These are phyloP conservation scores for Solea senegalensis DNA, from an alignment of 2,113 vertebrate species.

Conservation along the genomic window DNA sequence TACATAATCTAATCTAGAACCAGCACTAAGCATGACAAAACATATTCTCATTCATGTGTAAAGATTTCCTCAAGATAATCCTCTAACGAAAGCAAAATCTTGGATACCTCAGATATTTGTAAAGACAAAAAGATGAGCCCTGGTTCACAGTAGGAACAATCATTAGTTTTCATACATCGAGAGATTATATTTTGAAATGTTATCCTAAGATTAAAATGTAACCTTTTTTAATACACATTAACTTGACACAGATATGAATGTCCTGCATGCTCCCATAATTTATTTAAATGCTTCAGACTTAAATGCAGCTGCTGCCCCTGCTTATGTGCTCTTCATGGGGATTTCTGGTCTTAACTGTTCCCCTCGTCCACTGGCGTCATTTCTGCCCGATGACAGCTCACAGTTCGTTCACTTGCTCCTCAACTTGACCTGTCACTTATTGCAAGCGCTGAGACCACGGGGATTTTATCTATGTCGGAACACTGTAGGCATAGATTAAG, in stretches of 20 bases:
- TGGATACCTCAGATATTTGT: too few species aligned
- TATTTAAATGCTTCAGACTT: neutral
- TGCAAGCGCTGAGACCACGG: neutral
- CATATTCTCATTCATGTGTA: too few species aligned
- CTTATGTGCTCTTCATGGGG: constrained; percentile 28
- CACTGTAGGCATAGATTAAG: neutral
- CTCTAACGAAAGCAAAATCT: too few species aligned
- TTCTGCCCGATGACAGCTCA: constrained; percentile 43
- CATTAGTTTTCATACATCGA: too few species aligned
- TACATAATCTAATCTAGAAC: too few species aligned
- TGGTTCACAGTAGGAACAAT: too few species aligned
- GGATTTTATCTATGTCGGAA: neutral
- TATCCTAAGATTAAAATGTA: neutral
- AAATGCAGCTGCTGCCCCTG: constrained; percentile 44
- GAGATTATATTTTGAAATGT: neutral
- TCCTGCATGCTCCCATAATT: constrained; percentile 17
- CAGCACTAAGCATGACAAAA: too few species aligned
- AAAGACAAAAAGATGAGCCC: too few species aligned
- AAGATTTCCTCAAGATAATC: too few species aligned
- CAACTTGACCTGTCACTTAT: constrained; percentile 21
- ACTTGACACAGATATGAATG: neutral
- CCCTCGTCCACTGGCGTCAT: constrained; percentile 28
- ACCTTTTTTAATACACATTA: neutral
- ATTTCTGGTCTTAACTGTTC: constrained; percentile 65
- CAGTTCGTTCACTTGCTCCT: constrained; percentile 6